Evolutionary conservation across 2,113 vertebrate genomes (phyloP).

Genomic region (Platysternon megacephalum): DNA sequence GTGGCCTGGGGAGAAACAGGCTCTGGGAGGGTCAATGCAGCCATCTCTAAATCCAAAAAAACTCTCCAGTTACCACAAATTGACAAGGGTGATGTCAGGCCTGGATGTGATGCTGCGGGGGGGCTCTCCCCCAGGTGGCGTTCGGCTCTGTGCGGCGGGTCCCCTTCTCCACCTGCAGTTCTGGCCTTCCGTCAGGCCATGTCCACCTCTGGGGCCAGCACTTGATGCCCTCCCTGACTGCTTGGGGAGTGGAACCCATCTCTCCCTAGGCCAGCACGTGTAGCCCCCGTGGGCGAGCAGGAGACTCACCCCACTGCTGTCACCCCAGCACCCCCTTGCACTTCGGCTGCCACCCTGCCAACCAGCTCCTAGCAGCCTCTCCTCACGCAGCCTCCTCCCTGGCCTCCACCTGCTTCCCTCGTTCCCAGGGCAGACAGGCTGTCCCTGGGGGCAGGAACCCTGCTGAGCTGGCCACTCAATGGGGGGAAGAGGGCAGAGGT

Average conservation of each 20-base stretch:
- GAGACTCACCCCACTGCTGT: too few relatives aligned
- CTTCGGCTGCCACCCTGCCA: too few relatives aligned
- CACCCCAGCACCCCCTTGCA: too few relatives aligned
- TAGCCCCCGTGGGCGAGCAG: too few relatives aligned
- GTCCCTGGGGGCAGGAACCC: too few relatives aligned
- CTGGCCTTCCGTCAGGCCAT: background rate
- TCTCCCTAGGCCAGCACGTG: too few relatives aligned
- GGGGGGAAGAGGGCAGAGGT: background rate
- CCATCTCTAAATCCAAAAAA: background rate
- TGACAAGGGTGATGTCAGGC: too few relatives aligned
- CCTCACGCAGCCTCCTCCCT: background rate
- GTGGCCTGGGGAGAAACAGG: too few relatives aligned
- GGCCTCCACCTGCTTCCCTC: too few relatives aligned
- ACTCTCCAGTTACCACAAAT: background rate
- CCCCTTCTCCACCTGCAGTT: background rate
- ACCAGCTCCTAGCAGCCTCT: accelerated
- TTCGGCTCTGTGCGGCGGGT: background rate
- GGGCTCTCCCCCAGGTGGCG: background rate
- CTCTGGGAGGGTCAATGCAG: background rate
- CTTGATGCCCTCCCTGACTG: background rate
- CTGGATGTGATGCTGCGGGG: background rate
- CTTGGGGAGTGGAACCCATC: background rate
- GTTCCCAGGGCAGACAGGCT: too few relatives aligned
- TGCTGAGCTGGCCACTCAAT: background rate
- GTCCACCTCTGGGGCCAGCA: background rate